Percentiles rank a stretch among this genome's conserved stretches.
Evolutionary conservation across 2,797 vertebrate species (phyloP).

Genomic region (Phyllotis vaccarum): DNA sequence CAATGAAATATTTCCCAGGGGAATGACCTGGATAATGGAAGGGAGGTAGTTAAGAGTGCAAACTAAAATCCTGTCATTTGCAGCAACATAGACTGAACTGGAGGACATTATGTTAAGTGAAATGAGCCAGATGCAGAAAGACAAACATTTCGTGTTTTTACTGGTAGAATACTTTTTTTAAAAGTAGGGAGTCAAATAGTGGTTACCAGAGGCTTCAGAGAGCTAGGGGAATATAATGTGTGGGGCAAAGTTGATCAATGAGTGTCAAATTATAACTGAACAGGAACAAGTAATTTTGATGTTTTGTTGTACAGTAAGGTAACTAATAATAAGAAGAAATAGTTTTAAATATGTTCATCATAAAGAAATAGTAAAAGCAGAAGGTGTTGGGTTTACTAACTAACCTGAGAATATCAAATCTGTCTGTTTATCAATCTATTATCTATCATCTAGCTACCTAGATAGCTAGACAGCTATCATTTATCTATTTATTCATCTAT

Average conservation of each 20-base stretch:
- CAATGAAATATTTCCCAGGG: conserved; percentile 46
- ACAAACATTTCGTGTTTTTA: conserved; percentile 15
- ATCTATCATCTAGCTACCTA: background rate
- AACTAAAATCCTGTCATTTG: conserved; percentile 15
- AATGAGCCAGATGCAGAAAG: conserved; percentile 9
- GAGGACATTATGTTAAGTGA: conserved; percentile 21
- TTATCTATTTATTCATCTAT: background rate
- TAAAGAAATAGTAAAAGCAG: background rate
- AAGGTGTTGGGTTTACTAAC: background rate
- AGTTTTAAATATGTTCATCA: background rate
- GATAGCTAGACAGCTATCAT: too few species aligned
- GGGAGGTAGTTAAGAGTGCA: conserved; percentile 4
- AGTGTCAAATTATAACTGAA: background rate
- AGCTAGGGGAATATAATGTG: background rate
- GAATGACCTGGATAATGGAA: conserved; percentile 16
- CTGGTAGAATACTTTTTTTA: background rate
- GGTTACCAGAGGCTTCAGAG: background rate
- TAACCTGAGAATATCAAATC: background rate
- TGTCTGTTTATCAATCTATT: background rate
- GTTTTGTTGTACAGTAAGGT: background rate
- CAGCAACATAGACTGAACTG: background rate
- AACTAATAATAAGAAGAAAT: background rate
- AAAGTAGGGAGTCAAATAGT: background rate
- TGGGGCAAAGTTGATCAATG: background rate
- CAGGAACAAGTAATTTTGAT: background rate